Percentiles rank a stretch among this genome's conserved stretches.
These are phyloP conservation scores for Macquaria ambigua DNA, from an alignment of 2,113 vertebrate species.

Conservation along the genomic window DNA sequence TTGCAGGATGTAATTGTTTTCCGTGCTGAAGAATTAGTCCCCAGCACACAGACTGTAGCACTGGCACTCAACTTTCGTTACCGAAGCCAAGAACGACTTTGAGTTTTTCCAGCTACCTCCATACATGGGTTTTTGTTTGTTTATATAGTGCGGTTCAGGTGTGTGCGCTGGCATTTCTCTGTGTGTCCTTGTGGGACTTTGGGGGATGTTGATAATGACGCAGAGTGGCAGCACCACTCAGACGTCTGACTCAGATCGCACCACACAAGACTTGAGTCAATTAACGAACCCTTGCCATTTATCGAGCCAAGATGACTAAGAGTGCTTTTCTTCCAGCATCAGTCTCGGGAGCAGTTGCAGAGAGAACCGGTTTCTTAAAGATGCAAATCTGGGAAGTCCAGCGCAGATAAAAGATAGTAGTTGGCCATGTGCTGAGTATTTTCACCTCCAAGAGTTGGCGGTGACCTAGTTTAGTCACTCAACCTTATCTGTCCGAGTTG, in stretches of 20 bases:
- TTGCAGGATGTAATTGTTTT: constrained; percentile 56
- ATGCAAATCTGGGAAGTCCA: background rate
- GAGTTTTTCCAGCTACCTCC: background rate
- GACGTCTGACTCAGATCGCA: constrained; percentile 37
- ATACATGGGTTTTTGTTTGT: background rate
- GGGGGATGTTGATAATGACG: constrained; percentile 24
- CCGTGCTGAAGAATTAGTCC: constrained; percentile 27
- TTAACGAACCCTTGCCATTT: constrained; percentile 13
- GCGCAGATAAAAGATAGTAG: background rate
- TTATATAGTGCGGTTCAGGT: background rate
- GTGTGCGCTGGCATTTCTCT: background rate
- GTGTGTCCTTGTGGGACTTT: constrained; percentile 1
- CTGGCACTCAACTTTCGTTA: background rate
- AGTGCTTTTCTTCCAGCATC: constrained; percentile 16
- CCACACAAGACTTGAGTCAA: constrained; percentile 20
- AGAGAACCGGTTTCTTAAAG: background rate
- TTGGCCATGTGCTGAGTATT: background rate
- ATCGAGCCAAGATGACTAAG: constrained; percentile 31
- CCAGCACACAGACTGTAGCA: background rate
- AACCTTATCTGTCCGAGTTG: background rate
- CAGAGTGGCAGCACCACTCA: constrained; percentile 24
- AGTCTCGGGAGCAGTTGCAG: background rate
- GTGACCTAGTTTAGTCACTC: background rate
- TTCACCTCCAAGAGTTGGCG: background rate
- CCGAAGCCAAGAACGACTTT: background rate